Percentiles rank a stretch among this genome's conserved stretches.
These are phyloP conservation scores for Sebastes diploproa DNA, from an alignment of 2,797 vertebrate genomes.

Conservation along the genomic window DNA sequence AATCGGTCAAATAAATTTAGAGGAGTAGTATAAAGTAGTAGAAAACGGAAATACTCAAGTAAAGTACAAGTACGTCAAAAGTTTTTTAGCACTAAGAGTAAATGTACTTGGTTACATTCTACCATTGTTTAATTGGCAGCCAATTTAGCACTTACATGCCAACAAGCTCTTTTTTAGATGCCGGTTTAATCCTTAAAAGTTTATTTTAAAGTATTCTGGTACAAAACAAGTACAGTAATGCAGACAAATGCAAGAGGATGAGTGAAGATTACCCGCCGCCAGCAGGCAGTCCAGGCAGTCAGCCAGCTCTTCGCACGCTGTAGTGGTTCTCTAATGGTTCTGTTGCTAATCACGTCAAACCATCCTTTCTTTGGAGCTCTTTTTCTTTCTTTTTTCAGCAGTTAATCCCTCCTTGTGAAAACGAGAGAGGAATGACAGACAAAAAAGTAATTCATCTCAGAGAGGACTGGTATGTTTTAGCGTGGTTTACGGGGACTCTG, in stretches of 20 bases:
- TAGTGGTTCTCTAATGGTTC: conserved; percentile 3
- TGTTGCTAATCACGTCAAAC: conserved; percentile 29
- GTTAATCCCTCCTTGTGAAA: conserved; percentile 35
- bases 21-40: neutral
- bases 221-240: neutral
- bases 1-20: neutral
- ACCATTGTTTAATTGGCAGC: neutral
- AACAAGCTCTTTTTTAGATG: neutral
- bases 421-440: conserved; percentile 5
- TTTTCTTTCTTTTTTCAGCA: neutral
- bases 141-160: neutral
- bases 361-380: conserved; percentile 22
- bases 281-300: conserved; percentile 24
- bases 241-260: neutral
- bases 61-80: neutral
- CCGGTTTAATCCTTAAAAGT: neutral
- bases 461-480: conserved; percentile 2
- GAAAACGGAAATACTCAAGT: neutral
- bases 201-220: neutral
- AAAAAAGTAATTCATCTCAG: conserved; percentile 27
- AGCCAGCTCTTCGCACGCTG: conserved; percentile 15
- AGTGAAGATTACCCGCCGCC: neutral
- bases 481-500: conserved; percentile 11
- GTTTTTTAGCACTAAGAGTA: neutral
- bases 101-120: neutral